Base-by-base conservation (phyloP, 1,140 invertebrate genomes). In the Achroia grisella region DNA sequence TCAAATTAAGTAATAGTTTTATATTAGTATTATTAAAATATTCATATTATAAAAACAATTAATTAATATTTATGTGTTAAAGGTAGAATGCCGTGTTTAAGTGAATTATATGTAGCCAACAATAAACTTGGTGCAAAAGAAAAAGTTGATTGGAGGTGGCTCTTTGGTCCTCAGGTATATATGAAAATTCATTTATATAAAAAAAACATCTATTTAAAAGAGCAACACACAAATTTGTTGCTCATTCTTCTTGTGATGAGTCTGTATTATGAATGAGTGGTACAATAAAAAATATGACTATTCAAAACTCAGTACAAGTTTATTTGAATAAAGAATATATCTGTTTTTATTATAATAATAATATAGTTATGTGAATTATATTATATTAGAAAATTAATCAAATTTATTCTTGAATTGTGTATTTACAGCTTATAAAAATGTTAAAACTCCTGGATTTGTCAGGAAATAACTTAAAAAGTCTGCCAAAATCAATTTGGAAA, bases 31-130 rank as follows among this genome's bases (percentile, higher is more conserved):
- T 37, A 37, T n/a, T 33, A 35, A 36, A 1, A 12, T 44, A 52
- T 12, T 8, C 50, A 11, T 15, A 23, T 31, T 37, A 8, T 4
- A 34, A 30, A 2, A 41, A 34, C 14, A 3, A 44, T 14, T n/a
- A n/a, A n/a, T n/a, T n/a, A n/a, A n/a, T n/a, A n/a, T 53, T 42
- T 40, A n/a, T 39, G 36, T 47, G 68, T 76, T 65, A n/a, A 56
- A 84, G 80, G 74, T 11, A 69, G 68, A 39, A 62, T 95, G 40
- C 65, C 87, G 2, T 84, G 89, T 49, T 70, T 97, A 37, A 88
- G 88, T 52, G 89, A 93, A 62, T 71, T 97, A 8, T 89, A 91
- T 84, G 56, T 96, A 11, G 82, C 90, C 4, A 87, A 91, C 46
- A 97, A 97, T 84, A 67, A 78, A 39, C 76, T 97, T 14, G 89